phyloP scores from a whole-genome alignment of 1,140 invertebrate species.

The Chionoecetes opilio region DNA sequence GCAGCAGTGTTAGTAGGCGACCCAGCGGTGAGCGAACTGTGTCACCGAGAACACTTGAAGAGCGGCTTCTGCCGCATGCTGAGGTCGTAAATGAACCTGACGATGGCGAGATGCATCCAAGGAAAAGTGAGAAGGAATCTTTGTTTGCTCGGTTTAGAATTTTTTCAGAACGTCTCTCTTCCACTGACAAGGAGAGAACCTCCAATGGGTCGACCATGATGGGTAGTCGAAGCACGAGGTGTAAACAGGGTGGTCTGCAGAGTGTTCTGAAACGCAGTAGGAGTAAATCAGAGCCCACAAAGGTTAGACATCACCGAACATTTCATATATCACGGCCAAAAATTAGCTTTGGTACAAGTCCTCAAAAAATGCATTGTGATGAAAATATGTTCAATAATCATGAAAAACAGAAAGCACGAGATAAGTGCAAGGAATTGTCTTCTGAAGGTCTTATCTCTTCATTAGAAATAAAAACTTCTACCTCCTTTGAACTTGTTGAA shows the following conservation, averaged over 20 bases:
- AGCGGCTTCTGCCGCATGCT: conserved; percentile 65
- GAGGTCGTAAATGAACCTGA: conserved; percentile 61
- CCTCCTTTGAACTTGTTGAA: conserved; percentile 76
- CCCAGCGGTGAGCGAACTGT: conserved; percentile 69
- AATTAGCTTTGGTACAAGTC: conserved; percentile 74
- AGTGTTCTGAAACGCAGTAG: conserved; percentile 74
- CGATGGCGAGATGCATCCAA: conserved; percentile 45
- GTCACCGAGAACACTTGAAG: conserved; percentile 71
- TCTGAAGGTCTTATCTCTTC: conserved; percentile 60
- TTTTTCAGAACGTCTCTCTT: conserved; percentile 72
- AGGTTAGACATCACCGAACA: conserved; percentile 62
- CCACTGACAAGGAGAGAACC: conserved; percentile 67
- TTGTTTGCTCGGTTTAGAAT: conserved; percentile 67
- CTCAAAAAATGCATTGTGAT: conserved; percentile 65
- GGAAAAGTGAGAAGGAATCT: conserved; percentile 73
- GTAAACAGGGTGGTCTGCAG: conserved; percentile 71
- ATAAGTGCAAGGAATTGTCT: conserved; percentile 33
- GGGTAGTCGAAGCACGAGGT: conserved; percentile 60
- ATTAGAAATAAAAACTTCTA: conserved; percentile 76
- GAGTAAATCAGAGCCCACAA: conserved; percentile 71
- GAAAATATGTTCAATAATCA: conserved; percentile 71
- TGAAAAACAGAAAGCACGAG: conserved; percentile 55
- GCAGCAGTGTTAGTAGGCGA: conserved; percentile 65
- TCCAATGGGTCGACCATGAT: conserved; percentile 65
- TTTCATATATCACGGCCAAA: conserved; percentile 74